These are phyloP conservation scores for Rhagoletis zephyria DNA, from an alignment of 1,140 invertebrate species.

Conservation along the genomic window DNA sequence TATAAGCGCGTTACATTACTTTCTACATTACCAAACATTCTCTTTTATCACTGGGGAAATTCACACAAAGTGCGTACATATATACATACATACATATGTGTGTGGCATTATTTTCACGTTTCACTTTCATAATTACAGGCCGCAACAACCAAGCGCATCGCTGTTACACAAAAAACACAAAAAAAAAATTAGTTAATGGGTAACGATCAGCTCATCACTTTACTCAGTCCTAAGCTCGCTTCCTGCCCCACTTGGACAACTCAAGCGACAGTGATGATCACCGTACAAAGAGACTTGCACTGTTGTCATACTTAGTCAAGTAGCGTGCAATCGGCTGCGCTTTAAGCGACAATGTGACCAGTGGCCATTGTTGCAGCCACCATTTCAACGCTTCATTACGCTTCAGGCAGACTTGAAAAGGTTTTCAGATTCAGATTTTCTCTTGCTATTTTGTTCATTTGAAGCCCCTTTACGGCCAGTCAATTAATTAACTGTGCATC, in stretches of 20 bases:
- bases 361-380: not conserved
- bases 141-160: slow-evolving; percentile 1
- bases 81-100: not conserved
- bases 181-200: too few species aligned
- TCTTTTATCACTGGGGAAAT: too few species aligned
- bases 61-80: too few species aligned
- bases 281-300: not conserved
- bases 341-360: not conserved
- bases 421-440: not conserved
- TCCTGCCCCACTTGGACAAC: not conserved
- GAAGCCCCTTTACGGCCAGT: not conserved
- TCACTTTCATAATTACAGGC: slow-evolving; percentile 48
- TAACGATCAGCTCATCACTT: not conserved
- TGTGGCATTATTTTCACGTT: slow-evolving; percentile 8
- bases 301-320: not conserved
- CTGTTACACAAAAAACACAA: not conserved
- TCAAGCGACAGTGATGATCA: not conserved
- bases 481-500: slow-evolving; percentile 16
- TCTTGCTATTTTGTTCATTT: not conserved
- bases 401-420: not conserved
- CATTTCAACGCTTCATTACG: not conserved
- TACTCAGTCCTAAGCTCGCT: not conserved
- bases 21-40: too few species aligned
- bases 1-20: too few species aligned
- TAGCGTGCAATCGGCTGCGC: not conserved